Evolutionary conservation across 2,113 vertebrate species (phyloP), one percentile per base, ranked within the genome.

Genomic region (Crypturellus undulatus): DNA sequence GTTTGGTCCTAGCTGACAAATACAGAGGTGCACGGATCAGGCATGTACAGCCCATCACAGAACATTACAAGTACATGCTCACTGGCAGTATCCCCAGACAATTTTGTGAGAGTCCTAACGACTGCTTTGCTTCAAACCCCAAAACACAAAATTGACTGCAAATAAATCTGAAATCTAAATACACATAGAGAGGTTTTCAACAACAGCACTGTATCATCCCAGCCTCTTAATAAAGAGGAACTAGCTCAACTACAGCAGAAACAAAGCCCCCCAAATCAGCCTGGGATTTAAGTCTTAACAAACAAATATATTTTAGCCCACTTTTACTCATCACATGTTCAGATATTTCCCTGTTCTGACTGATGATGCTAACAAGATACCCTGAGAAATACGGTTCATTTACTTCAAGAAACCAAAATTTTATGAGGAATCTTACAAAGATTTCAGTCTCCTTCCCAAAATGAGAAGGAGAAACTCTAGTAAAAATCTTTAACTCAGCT

Each of bases 1-100:
- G 34, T 83, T 51, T 19, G 9, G 26, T 28, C 32, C 56, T 64
- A 36, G 30, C 28, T 52, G 17, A 34, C 47, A 77, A 32, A 36
- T 0, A 9, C 4, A 54, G 64, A 56, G 30, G 32, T 56, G 8
- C 4, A 62, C 0, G 6, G 5, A 7, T 10, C 12, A 28, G 18
- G 20, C 21, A 4, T 14, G 4, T 16, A 9, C n/a, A 67, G 6
- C 9, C 42, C 42, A 12, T 34, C 15, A 70, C 7, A 47, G 6
- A 7, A 38, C 24, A 17, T 32, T 19, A 42, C 12, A 16, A 79
- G 13, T 4, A 13, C 43, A 28, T 7, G 21, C 10, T 4, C 62
- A 12, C 28, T 3, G 4, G 24, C 10, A 6, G 1, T 5, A 38
- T 9, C 60, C 32, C 15, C n/a, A 52, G 68, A 11, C 11, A 80